These are phyloP conservation scores for Andricus curvator DNA, from an alignment of 2,888 invertebrate genomes.

Conservation along the genomic window DNA sequence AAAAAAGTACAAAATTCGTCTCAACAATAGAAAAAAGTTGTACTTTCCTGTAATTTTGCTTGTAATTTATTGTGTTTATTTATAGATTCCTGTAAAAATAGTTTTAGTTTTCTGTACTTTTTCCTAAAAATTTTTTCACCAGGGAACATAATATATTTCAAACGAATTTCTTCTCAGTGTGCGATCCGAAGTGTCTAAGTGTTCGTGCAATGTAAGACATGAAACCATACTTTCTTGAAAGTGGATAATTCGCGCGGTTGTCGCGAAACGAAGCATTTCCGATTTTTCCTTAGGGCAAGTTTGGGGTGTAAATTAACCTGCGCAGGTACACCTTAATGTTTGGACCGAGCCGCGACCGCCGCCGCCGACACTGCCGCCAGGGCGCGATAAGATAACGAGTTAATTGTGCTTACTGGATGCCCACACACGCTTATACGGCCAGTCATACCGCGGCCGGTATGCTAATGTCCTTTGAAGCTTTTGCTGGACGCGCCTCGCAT, in stretches of 20 bases:
- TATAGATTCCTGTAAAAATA: no score
- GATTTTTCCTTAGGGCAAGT: constrained; percentile 57
- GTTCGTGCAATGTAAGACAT: constrained; percentile 23
- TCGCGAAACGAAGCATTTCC: constrained; percentile 38
- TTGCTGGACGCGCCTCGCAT: constrained; percentile 73
- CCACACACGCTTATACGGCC: constrained; percentile 73
- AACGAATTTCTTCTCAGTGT: no score
- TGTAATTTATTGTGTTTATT: no score
- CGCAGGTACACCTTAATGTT: constrained; percentile 77
- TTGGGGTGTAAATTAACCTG: constrained; percentile 76
- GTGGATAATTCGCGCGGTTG: constrained; percentile 28
- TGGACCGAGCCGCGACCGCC: constrained; percentile 67
- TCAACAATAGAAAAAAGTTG: no score
- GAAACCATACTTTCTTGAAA: constrained; percentile 10
- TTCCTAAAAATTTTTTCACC: no score
- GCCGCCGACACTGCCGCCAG: constrained; percentile 67
- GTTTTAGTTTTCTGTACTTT: no score
- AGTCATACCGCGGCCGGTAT: constrained; percentile 76
- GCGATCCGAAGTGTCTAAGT: no score
- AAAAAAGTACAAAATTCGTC: no score
- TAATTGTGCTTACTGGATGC: constrained; percentile 78
- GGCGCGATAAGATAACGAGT: constrained; percentile 78
- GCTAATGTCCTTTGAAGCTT: constrained; percentile 76
- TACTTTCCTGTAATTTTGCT: no score
- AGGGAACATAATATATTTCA: no score